Evolutionary conservation across 2,113 vertebrate genomes (phyloP).

Genomic region (Pyxicephalus adspersus): DNA sequence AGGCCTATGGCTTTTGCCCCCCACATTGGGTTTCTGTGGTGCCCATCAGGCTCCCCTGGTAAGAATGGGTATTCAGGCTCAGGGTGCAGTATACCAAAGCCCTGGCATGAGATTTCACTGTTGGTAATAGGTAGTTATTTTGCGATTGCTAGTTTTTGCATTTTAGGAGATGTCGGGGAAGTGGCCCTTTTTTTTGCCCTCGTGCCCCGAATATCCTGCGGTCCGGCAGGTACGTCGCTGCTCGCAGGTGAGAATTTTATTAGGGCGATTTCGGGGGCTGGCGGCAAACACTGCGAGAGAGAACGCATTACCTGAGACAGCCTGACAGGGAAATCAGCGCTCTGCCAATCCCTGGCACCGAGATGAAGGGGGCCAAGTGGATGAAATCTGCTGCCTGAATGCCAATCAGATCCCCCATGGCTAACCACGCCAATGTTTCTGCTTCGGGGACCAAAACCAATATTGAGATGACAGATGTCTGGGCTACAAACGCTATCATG

Average conservation of each 20-base stretch:
- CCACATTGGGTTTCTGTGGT: no score
- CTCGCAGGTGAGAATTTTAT: neutral
- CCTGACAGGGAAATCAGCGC: slow-evolving; percentile 28
- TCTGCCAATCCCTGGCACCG: neutral
- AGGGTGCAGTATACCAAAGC: no score
- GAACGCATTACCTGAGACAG: neutral
- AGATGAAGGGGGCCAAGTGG: slow-evolving; percentile 37
- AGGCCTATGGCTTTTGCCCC: no score
- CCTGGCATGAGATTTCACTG: no score
- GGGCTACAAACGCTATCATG: neutral
- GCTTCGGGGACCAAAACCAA: slow-evolving; percentile 41
- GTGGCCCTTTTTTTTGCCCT: no score
- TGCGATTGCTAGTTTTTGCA: no score
- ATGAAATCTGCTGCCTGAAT: slow-evolving; percentile 16
- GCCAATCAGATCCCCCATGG: slow-evolving; percentile 36
- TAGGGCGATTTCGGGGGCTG: neutral
- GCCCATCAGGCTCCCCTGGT: no score
- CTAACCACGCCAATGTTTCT: slow-evolving; percentile 46
- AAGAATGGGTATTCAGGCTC: no score
- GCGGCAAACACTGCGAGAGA: slow-evolving; percentile 8
- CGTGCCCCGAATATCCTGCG: neutral
- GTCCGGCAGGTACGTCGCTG: neutral
- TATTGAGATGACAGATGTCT: slow-evolving; percentile 45
- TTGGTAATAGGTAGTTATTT: no score
- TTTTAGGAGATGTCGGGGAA: no score